Conservation (phyloP, 1,140 invertebrate species). For the Battus philenor region DNA sequence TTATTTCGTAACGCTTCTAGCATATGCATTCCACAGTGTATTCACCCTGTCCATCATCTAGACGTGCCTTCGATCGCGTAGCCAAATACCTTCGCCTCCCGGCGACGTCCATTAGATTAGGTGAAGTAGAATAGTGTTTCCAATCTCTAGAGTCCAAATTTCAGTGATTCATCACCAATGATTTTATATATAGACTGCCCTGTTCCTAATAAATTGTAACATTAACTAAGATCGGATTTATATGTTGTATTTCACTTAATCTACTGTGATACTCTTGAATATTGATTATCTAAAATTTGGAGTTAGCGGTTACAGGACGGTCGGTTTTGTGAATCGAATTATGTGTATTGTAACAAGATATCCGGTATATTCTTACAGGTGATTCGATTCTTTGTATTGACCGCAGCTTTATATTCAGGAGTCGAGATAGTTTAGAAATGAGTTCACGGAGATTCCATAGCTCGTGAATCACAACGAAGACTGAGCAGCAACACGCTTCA, state of each 20-base stretch:
- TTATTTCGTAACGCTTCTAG: conserved; percentile 35
- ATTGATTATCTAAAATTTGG: no score
- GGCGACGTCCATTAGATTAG: conserved; percentile 57
- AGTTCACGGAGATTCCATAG: conserved; percentile 35
- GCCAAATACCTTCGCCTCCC: conserved; percentile 28
- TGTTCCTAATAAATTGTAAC: conserved; percentile 71
- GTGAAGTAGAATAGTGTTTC: conserved; percentile 49
- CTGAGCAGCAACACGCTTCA: neutral
- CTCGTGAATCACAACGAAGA: conserved; percentile 24
- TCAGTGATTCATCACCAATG: conserved; percentile 72
- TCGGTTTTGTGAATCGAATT: conserved; percentile 48
- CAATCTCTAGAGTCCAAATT: conserved; percentile 61
- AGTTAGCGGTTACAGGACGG: conserved; percentile 25
- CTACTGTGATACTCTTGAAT: conserved; percentile 41
- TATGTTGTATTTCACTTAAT: conserved; percentile 59
- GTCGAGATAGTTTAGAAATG: conserved; percentile 36
- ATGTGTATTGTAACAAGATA: neutral
- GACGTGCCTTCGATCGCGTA: conserved; percentile 64
- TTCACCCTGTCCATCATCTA: conserved; percentile 24
- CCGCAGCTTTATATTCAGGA: conserved; percentile 32
- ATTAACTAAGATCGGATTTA: conserved; percentile 43
- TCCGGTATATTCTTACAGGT: conserved; percentile 20
- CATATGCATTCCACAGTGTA: conserved; percentile 44
- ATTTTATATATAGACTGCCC: conserved; percentile 64
- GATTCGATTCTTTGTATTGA: conserved; percentile 35